Conservation (phyloP, 37 sponge, comb jelly and placozoan genomes). For the Cliona cf. orientalis region DNA sequence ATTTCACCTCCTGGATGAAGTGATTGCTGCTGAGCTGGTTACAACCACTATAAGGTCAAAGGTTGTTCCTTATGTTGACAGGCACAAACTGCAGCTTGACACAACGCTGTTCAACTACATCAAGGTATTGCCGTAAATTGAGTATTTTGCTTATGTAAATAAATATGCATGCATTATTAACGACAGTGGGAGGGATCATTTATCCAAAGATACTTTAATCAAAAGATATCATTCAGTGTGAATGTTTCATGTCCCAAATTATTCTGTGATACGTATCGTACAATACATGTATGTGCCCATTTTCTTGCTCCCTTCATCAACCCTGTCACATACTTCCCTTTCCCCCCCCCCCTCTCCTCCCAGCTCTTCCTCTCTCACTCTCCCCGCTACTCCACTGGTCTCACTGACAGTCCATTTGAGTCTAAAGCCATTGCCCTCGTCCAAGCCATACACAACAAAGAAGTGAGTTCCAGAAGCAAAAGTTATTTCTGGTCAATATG, state of each 20-base stretch:
- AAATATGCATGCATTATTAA: no score
- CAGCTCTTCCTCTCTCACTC: constrained; percentile 49
- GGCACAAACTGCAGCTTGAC: constrained; percentile 35
- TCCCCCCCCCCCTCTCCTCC: no score
- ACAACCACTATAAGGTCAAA: constrained; percentile 16
- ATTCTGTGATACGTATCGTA: no score
- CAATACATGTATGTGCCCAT: no score
- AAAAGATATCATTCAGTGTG: no score
- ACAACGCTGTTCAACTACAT: constrained; percentile 57
- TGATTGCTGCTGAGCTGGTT: constrained; percentile 53
- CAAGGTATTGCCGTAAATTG: constrained; percentile 42
- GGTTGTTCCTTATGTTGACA: constrained; percentile 34
- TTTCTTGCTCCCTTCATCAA: not conserved
- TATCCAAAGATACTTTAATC: no score
- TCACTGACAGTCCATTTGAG: constrained; percentile 57
- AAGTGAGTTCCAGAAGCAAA: constrained; percentile 34
- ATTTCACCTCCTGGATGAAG: constrained; percentile 54
- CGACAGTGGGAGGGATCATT: no score
- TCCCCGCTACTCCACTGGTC: constrained; percentile 3
- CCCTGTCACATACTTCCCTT: no score
- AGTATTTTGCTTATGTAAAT: no score
- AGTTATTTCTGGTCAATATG: no score
- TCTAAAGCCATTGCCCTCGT: constrained; percentile 55
- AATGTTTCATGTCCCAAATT: no score
- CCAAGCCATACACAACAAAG: constrained; percentile 30